phyloP scores from a whole-genome alignment of 1,140 invertebrate species.

The Drosophila sp. region DNA sequence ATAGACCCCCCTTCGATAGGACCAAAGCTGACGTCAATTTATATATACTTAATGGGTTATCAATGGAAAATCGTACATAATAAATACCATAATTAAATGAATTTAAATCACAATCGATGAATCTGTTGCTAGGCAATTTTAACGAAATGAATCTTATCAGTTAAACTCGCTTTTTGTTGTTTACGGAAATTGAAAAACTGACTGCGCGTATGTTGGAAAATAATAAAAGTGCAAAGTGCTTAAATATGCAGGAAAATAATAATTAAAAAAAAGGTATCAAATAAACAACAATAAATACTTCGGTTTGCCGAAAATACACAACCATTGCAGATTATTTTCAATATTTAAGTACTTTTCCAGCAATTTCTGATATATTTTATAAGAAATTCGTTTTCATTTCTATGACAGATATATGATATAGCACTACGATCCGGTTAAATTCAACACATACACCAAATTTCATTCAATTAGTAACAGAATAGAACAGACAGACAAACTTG shows the following conservation, averaged over 20 bases:
- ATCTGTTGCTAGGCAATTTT: constrained; percentile 23
- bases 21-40: constrained; percentile 55
- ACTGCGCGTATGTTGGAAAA: constrained; percentile 5
- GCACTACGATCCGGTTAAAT: too few species aligned
- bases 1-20: constrained; percentile 25
- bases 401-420: too few species aligned
- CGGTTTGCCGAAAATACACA: neutral
- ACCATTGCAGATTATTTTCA: neutral
- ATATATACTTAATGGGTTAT: constrained; percentile 54
- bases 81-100: constrained; percentile 35
- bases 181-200: constrained; percentile 13
- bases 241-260: constrained; percentile 21
- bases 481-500: neutral
- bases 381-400: too few species aligned
- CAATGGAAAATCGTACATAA: constrained; percentile 25
- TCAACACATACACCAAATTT: neutral
- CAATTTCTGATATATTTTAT: too few species aligned
- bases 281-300: constrained; percentile 20
- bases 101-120: constrained; percentile 33
- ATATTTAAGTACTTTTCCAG: neutral
- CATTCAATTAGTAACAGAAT: neutral
- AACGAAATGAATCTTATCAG: constrained; percentile 13
- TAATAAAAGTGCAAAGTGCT: constrained; percentile 28
- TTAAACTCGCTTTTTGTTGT: constrained; percentile 21
- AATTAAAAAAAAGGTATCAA: too few species aligned